Evolutionary conservation across 2,113 vertebrate genomes (phyloP).

Genomic region (Mirza zaza): DNA sequence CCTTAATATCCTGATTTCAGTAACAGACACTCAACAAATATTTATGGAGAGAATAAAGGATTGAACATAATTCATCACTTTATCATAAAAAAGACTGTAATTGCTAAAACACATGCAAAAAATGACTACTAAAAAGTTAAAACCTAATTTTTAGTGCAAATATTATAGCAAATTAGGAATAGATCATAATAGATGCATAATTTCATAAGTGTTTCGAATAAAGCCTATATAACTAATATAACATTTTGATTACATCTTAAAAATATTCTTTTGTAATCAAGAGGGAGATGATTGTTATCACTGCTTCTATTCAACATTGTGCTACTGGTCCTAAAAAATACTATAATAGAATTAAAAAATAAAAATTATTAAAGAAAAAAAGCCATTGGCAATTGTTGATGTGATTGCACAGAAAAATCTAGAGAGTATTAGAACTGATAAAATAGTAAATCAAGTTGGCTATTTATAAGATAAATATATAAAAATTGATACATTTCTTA

Average conservation of each 20-base stretch:
- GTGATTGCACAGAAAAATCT: background rate
- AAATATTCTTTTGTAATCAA: background rate
- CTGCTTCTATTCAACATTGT: background rate
- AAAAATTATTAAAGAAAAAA: background rate
- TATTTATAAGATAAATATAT: background rate
- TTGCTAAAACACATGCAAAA: background rate
- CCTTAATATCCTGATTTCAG: too few species aligned
- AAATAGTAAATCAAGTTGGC: background rate
- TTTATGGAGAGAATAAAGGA: background rate
- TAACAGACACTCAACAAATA: background rate
- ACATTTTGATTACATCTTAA: background rate
- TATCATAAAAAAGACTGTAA: background rate
- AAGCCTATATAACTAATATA: background rate
- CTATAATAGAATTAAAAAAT: background rate
- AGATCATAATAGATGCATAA: background rate
- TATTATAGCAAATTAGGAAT: background rate
- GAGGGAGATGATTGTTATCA: background rate
- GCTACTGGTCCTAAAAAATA: background rate
- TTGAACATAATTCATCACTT: background rate
- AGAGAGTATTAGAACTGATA: background rate
- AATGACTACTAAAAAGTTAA: background rate
- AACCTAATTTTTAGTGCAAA: background rate
- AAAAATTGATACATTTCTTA: background rate
- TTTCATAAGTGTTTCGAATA: background rate
- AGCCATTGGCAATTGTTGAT: background rate